phyloP scores from a whole-genome alignment of 2,113 vertebrate species.

The Nannobrachium achirus region DNA sequence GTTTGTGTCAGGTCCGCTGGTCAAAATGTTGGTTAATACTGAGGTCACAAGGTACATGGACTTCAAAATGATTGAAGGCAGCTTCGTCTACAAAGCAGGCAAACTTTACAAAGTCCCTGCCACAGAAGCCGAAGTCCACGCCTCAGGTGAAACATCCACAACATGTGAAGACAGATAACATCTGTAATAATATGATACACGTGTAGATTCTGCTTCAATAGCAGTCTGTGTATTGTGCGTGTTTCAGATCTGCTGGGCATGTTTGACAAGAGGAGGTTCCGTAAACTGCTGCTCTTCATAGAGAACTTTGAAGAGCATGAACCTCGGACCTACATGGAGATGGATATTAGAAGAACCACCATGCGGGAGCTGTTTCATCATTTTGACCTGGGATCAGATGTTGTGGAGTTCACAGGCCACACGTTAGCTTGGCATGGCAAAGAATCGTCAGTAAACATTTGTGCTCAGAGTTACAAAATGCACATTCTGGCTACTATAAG shows the following conservation, averaged over 20 bases:
- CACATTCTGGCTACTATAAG: too few relatives aligned
- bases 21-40: slow-evolving; percentile 93
- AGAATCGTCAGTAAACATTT: slow-evolving; percentile 86
- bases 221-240: not conserved
- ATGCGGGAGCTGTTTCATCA: slow-evolving; percentile 89
- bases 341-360: slow-evolving; percentile 87
- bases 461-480: too few relatives aligned
- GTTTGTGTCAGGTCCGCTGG: slow-evolving; percentile 85
- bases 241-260: slow-evolving; percentile 91
- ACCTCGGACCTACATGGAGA: slow-evolving; percentile 85
- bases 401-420: slow-evolving; percentile 92
- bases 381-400: slow-evolving; percentile 91
- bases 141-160: slow-evolving; percentile 82
- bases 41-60: slow-evolving; percentile 96
- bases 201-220: not conserved
- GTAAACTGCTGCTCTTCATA: slow-evolving; percentile 89
- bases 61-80: slow-evolving; percentile 95
- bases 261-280: slow-evolving; percentile 94
- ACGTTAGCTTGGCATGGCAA: slow-evolving; percentile 89
- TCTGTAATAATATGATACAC: not conserved
- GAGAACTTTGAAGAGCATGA: slow-evolving; percentile 88
- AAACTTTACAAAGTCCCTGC: slow-evolving; percentile 95
- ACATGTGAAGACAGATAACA: not conserved
- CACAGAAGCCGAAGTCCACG: slow-evolving; percentile 88
- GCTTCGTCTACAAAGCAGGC: slow-evolving; percentile 91